phyloP scores from a whole-genome alignment of 2,797 vertebrate species.

The Tiaroga cobitis region DNA sequence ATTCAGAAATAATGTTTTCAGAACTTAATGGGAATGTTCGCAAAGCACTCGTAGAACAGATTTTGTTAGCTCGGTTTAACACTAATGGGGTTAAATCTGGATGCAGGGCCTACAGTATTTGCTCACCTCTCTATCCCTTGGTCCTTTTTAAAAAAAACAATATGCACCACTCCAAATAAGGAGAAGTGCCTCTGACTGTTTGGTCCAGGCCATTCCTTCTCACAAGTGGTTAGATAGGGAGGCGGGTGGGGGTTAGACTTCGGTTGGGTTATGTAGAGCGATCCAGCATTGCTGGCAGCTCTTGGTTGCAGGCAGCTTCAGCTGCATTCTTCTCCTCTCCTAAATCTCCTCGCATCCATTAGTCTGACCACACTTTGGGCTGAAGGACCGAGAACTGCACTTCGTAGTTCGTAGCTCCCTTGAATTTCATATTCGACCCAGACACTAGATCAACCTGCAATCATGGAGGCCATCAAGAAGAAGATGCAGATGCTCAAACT shows the following conservation, averaged over 20 bases:
- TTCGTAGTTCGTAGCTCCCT: neutral
- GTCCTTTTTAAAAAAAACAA: constrained; percentile 35
- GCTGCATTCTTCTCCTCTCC: constrained; percentile 26
- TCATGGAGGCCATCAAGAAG: constrained; percentile 98
- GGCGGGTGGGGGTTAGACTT: constrained; percentile 5
- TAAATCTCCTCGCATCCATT: constrained; percentile 34
- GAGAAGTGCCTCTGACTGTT: constrained; percentile 52
- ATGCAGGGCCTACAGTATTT: neutral
- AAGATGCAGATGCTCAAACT: constrained; percentile 98
- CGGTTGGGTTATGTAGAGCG: constrained; percentile 23
- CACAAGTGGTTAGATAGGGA: constrained; percentile 59
- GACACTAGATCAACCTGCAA: constrained; percentile 50
- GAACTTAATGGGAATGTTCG: neutral
- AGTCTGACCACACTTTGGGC: constrained; percentile 7
- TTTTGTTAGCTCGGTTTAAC: neutral
- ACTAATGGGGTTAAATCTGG: constrained; percentile 48
- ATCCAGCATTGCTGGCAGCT: constrained; percentile 48
- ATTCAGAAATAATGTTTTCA: neutral
- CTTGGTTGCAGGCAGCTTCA: constrained; percentile 37
- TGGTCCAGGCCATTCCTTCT: constrained; percentile 58
- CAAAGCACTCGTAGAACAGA: neutral
- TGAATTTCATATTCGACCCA: neutral
- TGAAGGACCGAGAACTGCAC: constrained; percentile 26
- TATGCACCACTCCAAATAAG: constrained; percentile 62
- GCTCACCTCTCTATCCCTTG: constrained; percentile 48